Percentiles rank a stretch among this genome's conserved stretches.
Evolutionary conservation across 1,140 invertebrate genomes (phyloP).

Genomic region (Delia radicum): DNA sequence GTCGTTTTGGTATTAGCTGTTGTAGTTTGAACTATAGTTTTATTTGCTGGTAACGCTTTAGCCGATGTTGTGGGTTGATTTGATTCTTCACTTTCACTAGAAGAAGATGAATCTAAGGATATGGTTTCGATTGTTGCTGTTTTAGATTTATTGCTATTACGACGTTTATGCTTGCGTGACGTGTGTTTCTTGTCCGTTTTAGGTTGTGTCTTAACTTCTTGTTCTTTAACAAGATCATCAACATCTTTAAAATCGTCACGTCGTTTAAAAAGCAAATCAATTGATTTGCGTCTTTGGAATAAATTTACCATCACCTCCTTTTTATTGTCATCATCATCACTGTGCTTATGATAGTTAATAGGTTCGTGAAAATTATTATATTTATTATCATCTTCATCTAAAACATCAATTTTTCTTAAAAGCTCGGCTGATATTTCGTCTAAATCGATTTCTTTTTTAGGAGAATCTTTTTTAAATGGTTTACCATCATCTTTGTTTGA

Average conservation of each 20-base stretch:
- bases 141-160: not conserved
- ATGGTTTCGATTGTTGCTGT: not conserved
- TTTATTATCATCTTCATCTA: not conserved
- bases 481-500: not conserved
- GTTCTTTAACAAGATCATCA: not conserved
- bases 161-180: too few species aligned
- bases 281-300: not conserved
- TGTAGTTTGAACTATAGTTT: too few species aligned
- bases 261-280: not conserved
- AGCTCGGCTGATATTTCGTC: not conserved
- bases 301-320: not conserved
- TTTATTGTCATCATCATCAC: not conserved
- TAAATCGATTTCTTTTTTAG: not conserved
- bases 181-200: too few species aligned
- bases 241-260: not conserved
- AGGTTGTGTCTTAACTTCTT: not conserved
- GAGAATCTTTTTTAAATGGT: not conserved
- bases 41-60: too few species aligned
- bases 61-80: not conserved
- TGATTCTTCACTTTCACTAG: not conserved
- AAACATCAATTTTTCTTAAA: not conserved
- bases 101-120: not conserved
- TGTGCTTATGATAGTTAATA: not conserved
- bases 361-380: not conserved
- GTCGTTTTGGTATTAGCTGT: not conserved